Percentiles rank a stretch among this genome's conserved stretches.
Conservation (phyloP, 2,797 vertebrate species). For the Thamnophis elegans region DNA sequence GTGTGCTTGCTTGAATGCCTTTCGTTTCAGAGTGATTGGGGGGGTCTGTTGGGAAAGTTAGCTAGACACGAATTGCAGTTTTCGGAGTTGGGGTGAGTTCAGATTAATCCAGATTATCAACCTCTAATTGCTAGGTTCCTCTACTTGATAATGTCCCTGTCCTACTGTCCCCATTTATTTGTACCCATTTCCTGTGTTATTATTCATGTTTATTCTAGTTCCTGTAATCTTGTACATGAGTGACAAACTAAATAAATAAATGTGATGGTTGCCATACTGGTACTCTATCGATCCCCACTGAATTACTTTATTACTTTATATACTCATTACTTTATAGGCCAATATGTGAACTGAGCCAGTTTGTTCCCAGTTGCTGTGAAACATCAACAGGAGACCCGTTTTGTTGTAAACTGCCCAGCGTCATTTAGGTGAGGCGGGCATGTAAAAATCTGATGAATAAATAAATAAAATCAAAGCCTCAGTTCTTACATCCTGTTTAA, state of each 20-base stretch:
- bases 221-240: too few species aligned
- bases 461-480: background rate
- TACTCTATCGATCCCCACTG: background rate
- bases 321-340: background rate
- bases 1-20: background rate
- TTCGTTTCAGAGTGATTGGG: background rate
- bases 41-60: background rate
- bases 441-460: background rate
- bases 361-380: background rate
- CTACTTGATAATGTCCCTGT: background rate
- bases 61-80: background rate
- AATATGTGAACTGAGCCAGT: background rate
- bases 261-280: background rate
- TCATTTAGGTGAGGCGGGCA: background rate
- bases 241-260: background rate
- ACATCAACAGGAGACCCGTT: background rate
- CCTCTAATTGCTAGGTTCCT: background rate
- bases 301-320: too few species aligned
- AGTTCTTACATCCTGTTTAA: background rate
- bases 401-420: background rate
- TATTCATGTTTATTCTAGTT: too few species aligned
- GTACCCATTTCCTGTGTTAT: too few species aligned
- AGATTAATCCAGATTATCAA: background rate
- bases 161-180: too few species aligned
- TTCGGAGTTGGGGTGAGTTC: background rate